Evolutionary conservation across 2,113 vertebrate species (phyloP).

Genomic region (Rallus limicola): DNA sequence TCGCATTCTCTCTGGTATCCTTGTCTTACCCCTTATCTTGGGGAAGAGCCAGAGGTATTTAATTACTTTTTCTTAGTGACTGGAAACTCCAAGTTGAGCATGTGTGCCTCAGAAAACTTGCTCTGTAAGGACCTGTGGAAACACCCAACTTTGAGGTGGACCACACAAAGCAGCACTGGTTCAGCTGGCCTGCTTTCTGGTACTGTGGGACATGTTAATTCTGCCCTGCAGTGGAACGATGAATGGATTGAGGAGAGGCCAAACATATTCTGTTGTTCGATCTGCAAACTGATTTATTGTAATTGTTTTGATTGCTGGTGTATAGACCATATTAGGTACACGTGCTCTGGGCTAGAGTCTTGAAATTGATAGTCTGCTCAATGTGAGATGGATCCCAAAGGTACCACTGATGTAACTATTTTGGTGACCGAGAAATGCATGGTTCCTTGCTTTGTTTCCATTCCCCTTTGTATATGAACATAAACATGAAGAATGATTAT

Average conservation of each 20-base stretch:
- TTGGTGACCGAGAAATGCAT: neutral
- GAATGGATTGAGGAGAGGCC: neutral
- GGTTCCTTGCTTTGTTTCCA: neutral
- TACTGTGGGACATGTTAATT: neutral
- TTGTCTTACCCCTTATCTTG: too few species aligned
- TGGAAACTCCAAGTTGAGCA: neutral
- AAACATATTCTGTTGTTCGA: neutral
- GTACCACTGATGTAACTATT: neutral
- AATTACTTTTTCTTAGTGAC: neutral
- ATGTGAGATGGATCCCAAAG: neutral
- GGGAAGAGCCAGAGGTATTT: neutral
- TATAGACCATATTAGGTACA: neutral
- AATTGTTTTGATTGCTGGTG: neutral
- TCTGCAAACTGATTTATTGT: neutral
- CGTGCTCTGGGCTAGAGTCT: fast-evolving
- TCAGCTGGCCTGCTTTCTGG: neutral
- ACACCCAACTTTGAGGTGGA: neutral
- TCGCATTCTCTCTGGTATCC: neutral
- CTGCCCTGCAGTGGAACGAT: neutral
- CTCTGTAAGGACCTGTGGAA: neutral
- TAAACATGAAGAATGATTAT: neutral
- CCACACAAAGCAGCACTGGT: neutral
- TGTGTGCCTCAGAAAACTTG: neutral
- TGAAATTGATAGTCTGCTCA: neutral
- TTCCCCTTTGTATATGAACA: neutral